Evolutionary conservation across 2,113 vertebrate genomes (phyloP), one percentile per base, ranked within the genome.

Genomic region (Larimichthys polyactis): DNA sequence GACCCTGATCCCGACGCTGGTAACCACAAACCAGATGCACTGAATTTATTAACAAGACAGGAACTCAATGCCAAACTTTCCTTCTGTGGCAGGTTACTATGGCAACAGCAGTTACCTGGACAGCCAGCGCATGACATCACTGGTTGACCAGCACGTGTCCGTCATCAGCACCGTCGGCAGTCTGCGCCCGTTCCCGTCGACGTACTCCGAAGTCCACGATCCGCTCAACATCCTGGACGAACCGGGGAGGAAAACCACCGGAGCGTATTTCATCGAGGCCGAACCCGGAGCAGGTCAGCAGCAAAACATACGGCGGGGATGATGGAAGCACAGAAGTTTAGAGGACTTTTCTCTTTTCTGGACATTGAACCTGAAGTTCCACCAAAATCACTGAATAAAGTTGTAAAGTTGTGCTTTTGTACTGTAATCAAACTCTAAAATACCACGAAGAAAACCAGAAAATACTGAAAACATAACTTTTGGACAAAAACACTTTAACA

Each of bases 141-240:
- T 98, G 94, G 96, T 97, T 20, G 97, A 99, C 87, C 97, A 99
- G 67, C 98, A 99, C 0, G 98, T 99, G 87, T 99, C 98, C 0
- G 98, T 99, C 76, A 99, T 99, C 95, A 99, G 98, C 93, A 99
- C 96, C 1, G 95, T 97, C 54, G 95, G 96, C 92, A 96, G 95
- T 67, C 87, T 96, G 68, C 97, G 97, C 9, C 94, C 96, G 0
- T 91, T 97, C 84, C 89, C 96, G 66, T 90, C 96, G 0, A 78
- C 94, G 0, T 99, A 96, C 86, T 95, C 70, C 22, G 98, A 99
- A 11, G 95, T 98, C 59, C 98, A 98, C 1, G 97, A 99, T 59
- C 97, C 98, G 10, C 96, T 99, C 60, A 97, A 98, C 92, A 96
- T 99, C 91, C 94, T 99, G 94, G 97, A 97, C 40, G 96, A 97